Percentiles rank a stretch among this genome's conserved stretches.
Conservation (phyloP, 2,113 vertebrate genomes). For the Coregonus clupeaformis region DNA sequence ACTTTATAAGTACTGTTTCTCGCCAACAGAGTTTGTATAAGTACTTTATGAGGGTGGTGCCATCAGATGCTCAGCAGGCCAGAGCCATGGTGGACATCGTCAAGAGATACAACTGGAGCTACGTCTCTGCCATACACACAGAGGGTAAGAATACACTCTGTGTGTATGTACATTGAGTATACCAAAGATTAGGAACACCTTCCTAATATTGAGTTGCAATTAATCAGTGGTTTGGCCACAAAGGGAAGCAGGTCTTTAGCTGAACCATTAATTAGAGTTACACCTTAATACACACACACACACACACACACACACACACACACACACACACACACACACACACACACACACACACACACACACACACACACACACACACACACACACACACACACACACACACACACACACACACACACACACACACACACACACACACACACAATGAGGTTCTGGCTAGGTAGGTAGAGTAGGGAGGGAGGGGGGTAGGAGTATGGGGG, state of each 20-base stretch:
- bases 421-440: conserved; percentile 3
- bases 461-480: no score
- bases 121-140: conserved; percentile 96
- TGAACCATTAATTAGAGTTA: neutral
- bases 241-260: neutral
- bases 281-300: neutral
- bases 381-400: neutral
- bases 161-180: neutral
- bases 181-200: neutral
- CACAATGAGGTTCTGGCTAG: neutral
- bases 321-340: neutral
- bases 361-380: neutral
- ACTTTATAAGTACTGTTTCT: neutral
- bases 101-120: conserved; percentile 98
- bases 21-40: neutral
- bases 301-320: neutral
- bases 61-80: conserved; percentile 95
- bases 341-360: conserved; percentile 9
- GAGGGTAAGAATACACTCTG: conserved; percentile 79
- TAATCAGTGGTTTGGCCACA: neutral
- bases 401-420: neutral
- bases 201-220: neutral
- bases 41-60: conserved; percentile 91
- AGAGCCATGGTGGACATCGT: conserved; percentile 99
- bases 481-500: no score